Evolutionary conservation across 2,797 vertebrate genomes (phyloP).

Genomic region (Tinamus major): DNA sequence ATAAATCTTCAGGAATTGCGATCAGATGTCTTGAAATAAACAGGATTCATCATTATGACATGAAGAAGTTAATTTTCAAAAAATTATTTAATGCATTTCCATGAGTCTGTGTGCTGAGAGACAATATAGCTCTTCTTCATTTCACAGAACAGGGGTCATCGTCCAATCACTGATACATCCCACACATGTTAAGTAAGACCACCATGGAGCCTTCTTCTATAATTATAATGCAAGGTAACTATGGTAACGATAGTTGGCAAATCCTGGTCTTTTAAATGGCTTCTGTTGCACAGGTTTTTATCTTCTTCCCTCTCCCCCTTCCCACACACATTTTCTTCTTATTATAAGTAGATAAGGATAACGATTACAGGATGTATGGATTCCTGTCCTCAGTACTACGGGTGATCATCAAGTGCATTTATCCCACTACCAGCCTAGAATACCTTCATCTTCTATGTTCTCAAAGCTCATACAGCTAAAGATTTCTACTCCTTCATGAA

Average conservation of each 20-base stretch:
- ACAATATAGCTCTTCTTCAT: neutral
- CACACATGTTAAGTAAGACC: slow-evolving; percentile 62
- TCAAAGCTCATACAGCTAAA: neutral
- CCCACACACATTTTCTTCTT: slow-evolving; percentile 48
- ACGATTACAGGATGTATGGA: neutral
- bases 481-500: neutral
- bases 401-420: neutral
- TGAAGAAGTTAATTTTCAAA: neutral
- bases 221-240: slow-evolving; percentile 70
- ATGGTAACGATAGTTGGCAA: slow-evolving; percentile 70
- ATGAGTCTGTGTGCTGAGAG: neutral
- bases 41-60: slow-evolving; percentile 1
- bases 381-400: neutral
- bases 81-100: slow-evolving; percentile 15
- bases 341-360: slow-evolving; percentile 23
- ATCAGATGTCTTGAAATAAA: slow-evolving; percentile 42
- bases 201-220: slow-evolving; percentile 55
- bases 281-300: slow-evolving; percentile 67
- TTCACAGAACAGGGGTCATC: neutral
- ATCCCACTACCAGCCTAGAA: neutral
- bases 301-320: slow-evolving; percentile 51
- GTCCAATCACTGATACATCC: neutral
- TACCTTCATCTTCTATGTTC: neutral
- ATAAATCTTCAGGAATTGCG: neutral
- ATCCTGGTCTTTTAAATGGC: slow-evolving; percentile 56